Conservation (phyloP, 1,140 invertebrate genomes). For the Psix sp. region DNA sequence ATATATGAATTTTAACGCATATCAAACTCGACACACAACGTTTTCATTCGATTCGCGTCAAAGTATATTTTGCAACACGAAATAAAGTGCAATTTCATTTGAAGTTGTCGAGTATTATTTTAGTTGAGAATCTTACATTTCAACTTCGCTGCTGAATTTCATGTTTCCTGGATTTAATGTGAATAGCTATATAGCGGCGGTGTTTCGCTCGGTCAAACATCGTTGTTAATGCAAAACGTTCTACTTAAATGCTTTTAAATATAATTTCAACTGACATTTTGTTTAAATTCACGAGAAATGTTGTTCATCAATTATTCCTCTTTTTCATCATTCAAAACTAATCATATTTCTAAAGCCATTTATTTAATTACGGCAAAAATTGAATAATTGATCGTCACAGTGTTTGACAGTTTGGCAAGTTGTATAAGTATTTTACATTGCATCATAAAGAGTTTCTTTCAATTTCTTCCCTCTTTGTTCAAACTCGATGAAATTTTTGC, state of each 20-base stretch:
- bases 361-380: no score
- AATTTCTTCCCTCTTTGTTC: slow-evolving; percentile 12
- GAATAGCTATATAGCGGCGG: background rate
- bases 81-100: background rate
- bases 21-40: background rate
- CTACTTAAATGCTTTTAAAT: slow-evolving; percentile 25
- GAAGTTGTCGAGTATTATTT: slow-evolving; percentile 1
- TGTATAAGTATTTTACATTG: background rate
- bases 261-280: slow-evolving; percentile 2
- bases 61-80: background rate
- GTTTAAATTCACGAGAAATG: no score
- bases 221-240: slow-evolving; percentile 18
- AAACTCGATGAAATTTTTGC: slow-evolving; percentile 18
- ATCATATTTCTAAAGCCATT: no score
- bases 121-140: background rate
- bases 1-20: background rate
- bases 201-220: slow-evolving; percentile 6
- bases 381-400: no score
- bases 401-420: background rate
- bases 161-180: background rate
- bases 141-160: background rate
- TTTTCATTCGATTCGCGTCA: background rate
- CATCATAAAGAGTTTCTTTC: background rate
- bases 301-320: no score
- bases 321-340: no score